Percentiles rank a stretch among this genome's conserved stretches.
These are phyloP conservation scores for Telmatochromis bifrenatus DNA, from an alignment of 2,113 vertebrate species.

Conservation along the genomic window DNA sequence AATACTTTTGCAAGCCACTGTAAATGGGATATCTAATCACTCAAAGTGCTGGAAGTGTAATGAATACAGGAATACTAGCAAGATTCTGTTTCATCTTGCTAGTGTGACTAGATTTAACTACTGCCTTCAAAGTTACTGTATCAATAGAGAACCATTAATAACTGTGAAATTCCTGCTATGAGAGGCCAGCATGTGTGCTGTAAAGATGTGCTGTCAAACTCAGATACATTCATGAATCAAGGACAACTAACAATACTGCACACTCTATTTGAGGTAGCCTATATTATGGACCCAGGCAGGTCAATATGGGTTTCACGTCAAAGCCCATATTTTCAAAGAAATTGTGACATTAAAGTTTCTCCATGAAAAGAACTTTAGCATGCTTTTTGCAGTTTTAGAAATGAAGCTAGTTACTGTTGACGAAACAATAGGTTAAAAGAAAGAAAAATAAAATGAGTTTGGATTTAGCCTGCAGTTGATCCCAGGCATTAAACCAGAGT, in stretches of 20 bases:
- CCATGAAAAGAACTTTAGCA: not conserved
- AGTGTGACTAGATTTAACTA: not conserved
- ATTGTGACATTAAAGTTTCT: not conserved
- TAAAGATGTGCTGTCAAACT: not conserved
- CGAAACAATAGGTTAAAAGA: not conserved
- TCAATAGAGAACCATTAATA: not conserved
- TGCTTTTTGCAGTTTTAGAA: not conserved
- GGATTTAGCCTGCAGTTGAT: not conserved
- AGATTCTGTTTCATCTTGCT: not conserved
- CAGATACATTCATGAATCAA: not conserved
- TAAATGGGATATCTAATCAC: not conserved
- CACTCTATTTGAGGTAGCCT: not conserved
- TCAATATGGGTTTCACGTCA: not conserved
- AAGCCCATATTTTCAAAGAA: not conserved
- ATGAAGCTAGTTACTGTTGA: not conserved
- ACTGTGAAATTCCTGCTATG: not conserved
- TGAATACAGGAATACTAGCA: not conserved
- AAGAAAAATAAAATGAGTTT: not conserved
- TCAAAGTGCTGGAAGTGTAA: not conserved
- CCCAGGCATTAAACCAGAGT: not conserved
- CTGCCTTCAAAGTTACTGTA: not conserved
- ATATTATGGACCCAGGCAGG: not conserved
- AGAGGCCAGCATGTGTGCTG: not conserved
- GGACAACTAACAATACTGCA: not conserved
- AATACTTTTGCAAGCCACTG: not conserved